These are phyloP conservation scores for Stratiolaelaps scimitus DNA, from an alignment of 1,140 invertebrate species.

Conservation along the genomic window DNA sequence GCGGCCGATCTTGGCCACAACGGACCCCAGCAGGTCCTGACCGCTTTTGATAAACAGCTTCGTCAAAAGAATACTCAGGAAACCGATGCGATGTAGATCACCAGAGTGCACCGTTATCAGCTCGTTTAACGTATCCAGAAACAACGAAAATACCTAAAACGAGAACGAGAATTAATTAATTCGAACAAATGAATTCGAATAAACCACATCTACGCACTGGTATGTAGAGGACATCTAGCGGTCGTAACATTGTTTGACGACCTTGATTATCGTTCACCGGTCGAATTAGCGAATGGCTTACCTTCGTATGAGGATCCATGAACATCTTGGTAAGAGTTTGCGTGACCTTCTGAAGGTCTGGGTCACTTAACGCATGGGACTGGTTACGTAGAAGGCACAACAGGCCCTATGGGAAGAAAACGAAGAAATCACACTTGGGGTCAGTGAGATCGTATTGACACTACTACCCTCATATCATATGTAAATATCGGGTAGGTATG, in stretches of 20 bases:
- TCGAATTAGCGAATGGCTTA: constrained; percentile 36
- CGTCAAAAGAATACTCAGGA: constrained; percentile 72
- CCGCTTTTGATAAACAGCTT: constrained; percentile 72
- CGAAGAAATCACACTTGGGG: too few species aligned
- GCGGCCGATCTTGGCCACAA: constrained; percentile 73
- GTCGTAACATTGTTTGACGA: neutral
- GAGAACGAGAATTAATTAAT: constrained; percentile 27
- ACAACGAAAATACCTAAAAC: constrained; percentile 65
- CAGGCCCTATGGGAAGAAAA: constrained; percentile 50
- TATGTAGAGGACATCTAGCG: constrained; percentile 10
- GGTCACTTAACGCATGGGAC: constrained; percentile 53
- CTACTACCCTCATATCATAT: too few species aligned
- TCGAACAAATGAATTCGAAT: neutral
- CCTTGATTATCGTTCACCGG: neutral
- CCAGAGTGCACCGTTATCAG: constrained; percentile 68
- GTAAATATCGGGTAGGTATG: too few species aligned
- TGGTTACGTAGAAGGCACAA: constrained; percentile 55
- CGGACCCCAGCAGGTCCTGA: constrained; percentile 71
- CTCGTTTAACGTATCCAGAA: constrained; percentile 79
- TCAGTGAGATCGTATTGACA: too few species aligned
- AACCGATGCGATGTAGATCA: constrained; percentile 60
- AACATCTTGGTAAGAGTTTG: constrained; percentile 92
- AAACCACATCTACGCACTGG: constrained; percentile 27
- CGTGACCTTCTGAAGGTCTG: constrained; percentile 63
- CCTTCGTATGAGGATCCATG: constrained; percentile 89